These are phyloP conservation scores for Himalopsyche kuldschensis DNA, from an alignment of 2,888 invertebrate species.

Conservation along the genomic window DNA sequence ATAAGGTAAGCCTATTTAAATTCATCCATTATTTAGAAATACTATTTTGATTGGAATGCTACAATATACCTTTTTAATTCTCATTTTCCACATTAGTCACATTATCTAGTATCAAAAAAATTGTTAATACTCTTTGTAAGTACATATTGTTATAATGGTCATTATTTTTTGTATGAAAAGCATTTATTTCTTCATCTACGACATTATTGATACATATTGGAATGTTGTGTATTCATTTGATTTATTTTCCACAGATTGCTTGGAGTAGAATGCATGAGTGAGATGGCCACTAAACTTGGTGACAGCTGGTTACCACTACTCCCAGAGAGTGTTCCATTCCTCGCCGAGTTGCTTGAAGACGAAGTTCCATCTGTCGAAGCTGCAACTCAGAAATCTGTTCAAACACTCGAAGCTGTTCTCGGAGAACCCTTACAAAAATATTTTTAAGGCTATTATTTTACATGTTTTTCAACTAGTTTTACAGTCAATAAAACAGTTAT, in stretches of 20 bases:
- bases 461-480: background rate
- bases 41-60: background rate
- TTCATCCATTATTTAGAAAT: background rate
- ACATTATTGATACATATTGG: too few relatives aligned
- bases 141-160: too few relatives aligned
- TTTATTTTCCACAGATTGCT: constrained; percentile 57
- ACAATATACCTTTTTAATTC: background rate
- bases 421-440: constrained; percentile 91
- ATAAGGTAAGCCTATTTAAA: constrained; percentile 55
- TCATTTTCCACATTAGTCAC: too few relatives aligned
- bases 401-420: constrained; percentile 81
- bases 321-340: constrained; percentile 92
- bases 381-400: constrained; percentile 76
- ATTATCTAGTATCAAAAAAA: too few relatives aligned
- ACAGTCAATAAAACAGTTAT: background rate
- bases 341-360: constrained; percentile 91
- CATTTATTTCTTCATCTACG: too few relatives aligned
- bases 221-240: too few relatives aligned
- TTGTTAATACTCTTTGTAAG: too few relatives aligned
- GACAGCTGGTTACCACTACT: constrained; percentile 86
- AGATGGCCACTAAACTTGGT: constrained; percentile 80
- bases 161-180: too few relatives aligned
- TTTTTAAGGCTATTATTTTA: constrained; percentile 57
- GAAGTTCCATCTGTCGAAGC: constrained; percentile 81
- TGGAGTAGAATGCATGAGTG: constrained; percentile 72